phyloP scores from a whole-genome alignment of 35 echinoderm and acorn worm species.

The Anneissia japonica region DNA sequence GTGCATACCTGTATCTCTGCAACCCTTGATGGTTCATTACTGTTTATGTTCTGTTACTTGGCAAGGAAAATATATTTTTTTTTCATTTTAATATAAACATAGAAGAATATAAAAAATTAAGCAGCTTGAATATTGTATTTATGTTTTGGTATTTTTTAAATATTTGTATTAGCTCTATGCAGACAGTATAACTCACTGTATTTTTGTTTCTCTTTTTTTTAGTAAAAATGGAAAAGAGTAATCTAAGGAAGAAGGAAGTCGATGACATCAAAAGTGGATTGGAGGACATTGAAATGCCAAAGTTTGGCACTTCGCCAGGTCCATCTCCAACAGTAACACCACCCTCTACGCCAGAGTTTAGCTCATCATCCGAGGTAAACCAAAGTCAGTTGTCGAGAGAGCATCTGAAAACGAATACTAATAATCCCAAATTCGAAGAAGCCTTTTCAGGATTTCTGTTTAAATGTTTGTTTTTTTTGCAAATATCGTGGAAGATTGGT shows the following conservation, averaged over 20 bases:
- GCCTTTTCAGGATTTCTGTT: no score
- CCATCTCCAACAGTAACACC: slow-evolving; percentile 66
- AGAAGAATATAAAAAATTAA: not conserved
- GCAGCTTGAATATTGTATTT: not conserved
- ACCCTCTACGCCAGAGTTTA: slow-evolving; percentile 49
- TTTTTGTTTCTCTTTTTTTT: not conserved
- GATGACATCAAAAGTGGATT: not conserved
- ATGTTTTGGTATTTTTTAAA: not conserved
- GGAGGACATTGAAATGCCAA: slow-evolving; percentile 68
- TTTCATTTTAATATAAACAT: not conserved
- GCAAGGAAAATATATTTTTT: not conserved
- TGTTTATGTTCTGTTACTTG: not conserved
- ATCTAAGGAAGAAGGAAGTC: not conserved
- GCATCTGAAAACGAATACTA: no score
- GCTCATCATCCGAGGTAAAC: slow-evolving; percentile 58
- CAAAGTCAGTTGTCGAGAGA: no score
- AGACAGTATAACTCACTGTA: not conserved
- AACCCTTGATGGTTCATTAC: no score
- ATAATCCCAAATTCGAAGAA: no score
- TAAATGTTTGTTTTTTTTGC: no score
- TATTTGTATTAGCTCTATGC: not conserved
- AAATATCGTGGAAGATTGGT: no score
- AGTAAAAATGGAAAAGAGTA: not conserved
- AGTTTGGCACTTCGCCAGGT: slow-evolving; percentile 79
- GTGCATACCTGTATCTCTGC: no score